phyloP scores from a whole-genome alignment of 2,797 vertebrate genomes.

The Delichon dasypus region DNA sequence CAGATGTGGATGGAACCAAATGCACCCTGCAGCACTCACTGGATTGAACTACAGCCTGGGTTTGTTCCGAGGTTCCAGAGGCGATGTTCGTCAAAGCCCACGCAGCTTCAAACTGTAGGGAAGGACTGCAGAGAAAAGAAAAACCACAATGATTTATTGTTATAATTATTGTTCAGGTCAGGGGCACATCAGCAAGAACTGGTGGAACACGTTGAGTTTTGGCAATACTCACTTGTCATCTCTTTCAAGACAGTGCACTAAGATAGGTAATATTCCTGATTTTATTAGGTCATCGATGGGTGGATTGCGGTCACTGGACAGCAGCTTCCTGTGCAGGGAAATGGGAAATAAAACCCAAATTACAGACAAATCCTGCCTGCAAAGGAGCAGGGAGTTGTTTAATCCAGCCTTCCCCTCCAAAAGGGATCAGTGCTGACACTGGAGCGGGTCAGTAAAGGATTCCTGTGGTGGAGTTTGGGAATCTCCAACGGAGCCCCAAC shows the following conservation, averaged over 20 bases:
- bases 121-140: slow-evolving; percentile 82
- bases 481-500: background rate
- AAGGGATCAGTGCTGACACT: background rate
- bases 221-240: slow-evolving; percentile 93
- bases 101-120: slow-evolving; percentile 98
- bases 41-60: slow-evolving; percentile 97
- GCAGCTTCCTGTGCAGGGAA: slow-evolving; percentile 85
- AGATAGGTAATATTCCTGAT: slow-evolving; percentile 97
- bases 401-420: background rate
- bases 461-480: background rate
- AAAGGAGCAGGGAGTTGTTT: background rate
- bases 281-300: slow-evolving; percentile 99
- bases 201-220: accelerated
- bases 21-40: slow-evolving; percentile 82
- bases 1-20: background rate
- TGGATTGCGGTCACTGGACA: slow-evolving; percentile 98
- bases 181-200: background rate
- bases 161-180: background rate
- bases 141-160: accelerated
- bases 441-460: background rate
- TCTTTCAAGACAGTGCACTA: slow-evolving; percentile 99
- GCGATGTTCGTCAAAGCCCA: slow-evolving; percentile 99
- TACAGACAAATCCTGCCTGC: background rate
- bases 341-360: background rate
- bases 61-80: slow-evolving; percentile 98